Conservation (phyloP, 1,140 invertebrate genomes). For the Achroia grisella region DNA sequence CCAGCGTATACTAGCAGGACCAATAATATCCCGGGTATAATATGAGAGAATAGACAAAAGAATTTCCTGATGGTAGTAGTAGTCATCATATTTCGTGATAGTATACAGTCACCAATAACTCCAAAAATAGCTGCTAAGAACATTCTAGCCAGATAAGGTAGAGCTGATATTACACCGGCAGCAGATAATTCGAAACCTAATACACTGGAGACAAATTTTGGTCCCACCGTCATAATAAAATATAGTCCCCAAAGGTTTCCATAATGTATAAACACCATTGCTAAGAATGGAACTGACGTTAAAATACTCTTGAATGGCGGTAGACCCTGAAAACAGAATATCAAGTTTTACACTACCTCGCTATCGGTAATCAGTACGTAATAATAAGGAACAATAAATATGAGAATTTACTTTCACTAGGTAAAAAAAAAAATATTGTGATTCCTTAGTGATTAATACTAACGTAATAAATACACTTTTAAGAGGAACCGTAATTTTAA, state of each 20-base stretch:
- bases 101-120: conserved; percentile 77
- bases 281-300: conserved; percentile 80
- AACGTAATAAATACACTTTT: no score
- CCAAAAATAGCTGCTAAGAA: conserved; percentile 80
- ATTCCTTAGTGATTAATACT: no score
- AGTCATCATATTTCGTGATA: conserved; percentile 74
- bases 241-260: conserved; percentile 87
- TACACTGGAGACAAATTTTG: conserved; percentile 88
- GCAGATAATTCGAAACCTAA: conserved; percentile 88
- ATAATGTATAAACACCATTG: conserved; percentile 79
- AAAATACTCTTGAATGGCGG: conserved; percentile 76
- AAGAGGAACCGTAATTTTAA: no score
- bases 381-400: no score
- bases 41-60: conserved; percentile 82
- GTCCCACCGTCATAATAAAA: conserved; percentile 89
- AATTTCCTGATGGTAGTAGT: conserved; percentile 80
- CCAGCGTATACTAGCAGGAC: conserved; percentile 79
- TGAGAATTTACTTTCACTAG: no score
- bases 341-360: neutral
- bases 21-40: conserved; percentile 80
- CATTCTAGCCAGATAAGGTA: conserved; percentile 80
- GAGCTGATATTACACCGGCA: conserved; percentile 80
- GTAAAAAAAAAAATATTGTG: no score
- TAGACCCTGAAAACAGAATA: conserved; percentile 55
- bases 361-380: no score